Conservation (phyloP, 2,888 invertebrate species). For the Monoplex corrugatus region DNA sequence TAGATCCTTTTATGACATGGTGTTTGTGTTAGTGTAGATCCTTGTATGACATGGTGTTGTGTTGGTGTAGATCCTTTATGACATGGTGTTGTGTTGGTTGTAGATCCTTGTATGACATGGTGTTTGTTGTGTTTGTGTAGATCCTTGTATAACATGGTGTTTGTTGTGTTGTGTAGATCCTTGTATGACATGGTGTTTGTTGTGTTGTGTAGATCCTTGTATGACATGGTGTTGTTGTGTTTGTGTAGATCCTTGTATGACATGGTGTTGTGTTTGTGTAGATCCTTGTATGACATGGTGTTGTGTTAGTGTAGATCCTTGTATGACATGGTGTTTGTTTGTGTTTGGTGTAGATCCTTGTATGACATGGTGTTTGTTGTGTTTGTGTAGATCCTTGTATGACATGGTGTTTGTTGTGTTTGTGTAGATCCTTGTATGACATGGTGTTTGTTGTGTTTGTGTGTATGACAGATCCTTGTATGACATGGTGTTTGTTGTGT, state of each 20-base stretch:
- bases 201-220: background rate
- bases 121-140: background rate
- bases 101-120: too few relatives aligned
- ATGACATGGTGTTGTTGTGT: background rate
- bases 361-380: background rate
- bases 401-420: background rate
- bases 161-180: background rate
- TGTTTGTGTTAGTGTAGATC: too few relatives aligned
- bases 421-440: too few relatives aligned
- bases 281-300: background rate
- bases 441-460: background rate
- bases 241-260: background rate
- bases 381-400: background rate
- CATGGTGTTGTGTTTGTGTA: background rate
- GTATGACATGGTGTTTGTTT: background rate
- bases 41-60: background rate
- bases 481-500: background rate
- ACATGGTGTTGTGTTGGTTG: too few relatives aligned
- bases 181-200: too few relatives aligned
- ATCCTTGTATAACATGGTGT: background rate
- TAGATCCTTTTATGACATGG: too few relatives aligned
- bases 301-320: background rate
- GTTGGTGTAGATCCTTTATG: background rate
- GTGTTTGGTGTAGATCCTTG: background rate
- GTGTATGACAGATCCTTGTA: background rate